phyloP scores from a whole-genome alignment of 2,113 vertebrate genomes.

The Chaetura pelagica region DNA sequence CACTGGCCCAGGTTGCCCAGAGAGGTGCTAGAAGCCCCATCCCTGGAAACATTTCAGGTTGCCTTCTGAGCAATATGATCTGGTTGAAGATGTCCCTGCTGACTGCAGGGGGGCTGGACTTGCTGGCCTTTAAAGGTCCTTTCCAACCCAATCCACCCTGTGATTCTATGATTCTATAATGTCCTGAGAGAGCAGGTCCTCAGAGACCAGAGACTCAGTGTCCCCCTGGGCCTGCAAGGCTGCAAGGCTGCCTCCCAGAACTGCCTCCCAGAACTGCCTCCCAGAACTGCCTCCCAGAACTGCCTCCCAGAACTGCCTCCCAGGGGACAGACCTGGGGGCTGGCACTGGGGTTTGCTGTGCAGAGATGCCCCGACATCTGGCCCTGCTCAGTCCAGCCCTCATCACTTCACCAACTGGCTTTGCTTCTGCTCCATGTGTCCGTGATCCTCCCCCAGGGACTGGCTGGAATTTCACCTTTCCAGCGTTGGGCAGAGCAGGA shows the following conservation, averaged over 20 bases:
- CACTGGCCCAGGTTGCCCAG: no score
- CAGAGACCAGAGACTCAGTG: not conserved
- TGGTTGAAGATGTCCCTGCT: no score
- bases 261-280: not conserved
- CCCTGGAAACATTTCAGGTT: no score
- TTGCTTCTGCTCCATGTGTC: not conserved
- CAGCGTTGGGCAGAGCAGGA: fast-evolving
- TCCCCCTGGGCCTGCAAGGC: fast-evolving
- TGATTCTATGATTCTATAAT: no score
- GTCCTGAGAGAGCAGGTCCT: not conserved
- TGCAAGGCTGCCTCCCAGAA: not conserved
- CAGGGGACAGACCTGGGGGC: fast-evolving
- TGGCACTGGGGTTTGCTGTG: not conserved
- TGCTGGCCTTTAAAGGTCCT: no score
- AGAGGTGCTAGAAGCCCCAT: no score
- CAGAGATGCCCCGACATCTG: not conserved
- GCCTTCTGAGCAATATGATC: no score
- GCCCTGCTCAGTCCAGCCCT: not conserved
- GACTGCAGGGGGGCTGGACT: no score
- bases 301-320: not conserved
- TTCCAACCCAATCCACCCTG: no score
- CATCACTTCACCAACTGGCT: not conserved
- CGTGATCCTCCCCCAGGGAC: not conserved
- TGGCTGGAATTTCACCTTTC: not conserved
- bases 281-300: not conserved